phyloP scores from a whole-genome alignment of 53 echinoderm and acorn worm species.

The Antedon mediterranea region DNA sequence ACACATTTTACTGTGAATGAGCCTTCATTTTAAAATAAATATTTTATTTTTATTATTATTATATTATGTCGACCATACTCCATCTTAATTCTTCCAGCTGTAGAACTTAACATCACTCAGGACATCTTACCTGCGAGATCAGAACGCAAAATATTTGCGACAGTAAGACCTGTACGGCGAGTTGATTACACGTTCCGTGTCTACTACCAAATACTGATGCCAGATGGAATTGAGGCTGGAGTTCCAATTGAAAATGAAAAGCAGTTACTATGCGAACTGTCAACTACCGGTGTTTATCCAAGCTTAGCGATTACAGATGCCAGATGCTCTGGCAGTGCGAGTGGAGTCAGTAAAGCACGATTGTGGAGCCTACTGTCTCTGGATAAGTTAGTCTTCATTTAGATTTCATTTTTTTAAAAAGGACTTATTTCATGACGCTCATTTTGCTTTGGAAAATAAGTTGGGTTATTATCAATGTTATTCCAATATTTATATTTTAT shows the following conservation, averaged over 20 bases:
- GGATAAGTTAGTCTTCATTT: slow-evolving; percentile 52
- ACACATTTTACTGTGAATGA: no score
- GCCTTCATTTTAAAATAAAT: no score
- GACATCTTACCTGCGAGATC: slow-evolving; percentile 82
- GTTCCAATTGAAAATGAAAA: slow-evolving; percentile 27
- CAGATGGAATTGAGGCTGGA: slow-evolving; percentile 1
- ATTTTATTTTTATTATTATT: no score
- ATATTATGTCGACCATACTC: no score
- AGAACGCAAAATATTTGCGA: slow-evolving; percentile 52
- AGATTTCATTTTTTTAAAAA: neutral
- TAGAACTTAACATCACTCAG: slow-evolving; percentile 36
- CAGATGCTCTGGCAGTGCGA: slow-evolving; percentile 89
- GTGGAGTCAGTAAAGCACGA: slow-evolving; percentile 87
- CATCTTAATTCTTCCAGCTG: slow-evolving; percentile 26
- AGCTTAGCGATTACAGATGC: slow-evolving; percentile 86
- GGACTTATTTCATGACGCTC: no score
- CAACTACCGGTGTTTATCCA: slow-evolving; percentile 68
- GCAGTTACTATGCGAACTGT: slow-evolving; percentile 51
- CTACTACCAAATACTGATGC: slow-evolving; percentile 58
- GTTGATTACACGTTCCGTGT: slow-evolving; percentile 61
- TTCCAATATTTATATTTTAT: no score
- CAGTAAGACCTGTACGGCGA: slow-evolving; percentile 58
- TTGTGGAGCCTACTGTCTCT: slow-evolving; percentile 88
- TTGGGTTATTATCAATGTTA: no score
- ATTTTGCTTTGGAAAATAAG: no score